Evolutionary conservation across 2,888 invertebrate species (phyloP), one percentile per base, ranked within the genome.

Genomic region (Dynastes grantii): DNA sequence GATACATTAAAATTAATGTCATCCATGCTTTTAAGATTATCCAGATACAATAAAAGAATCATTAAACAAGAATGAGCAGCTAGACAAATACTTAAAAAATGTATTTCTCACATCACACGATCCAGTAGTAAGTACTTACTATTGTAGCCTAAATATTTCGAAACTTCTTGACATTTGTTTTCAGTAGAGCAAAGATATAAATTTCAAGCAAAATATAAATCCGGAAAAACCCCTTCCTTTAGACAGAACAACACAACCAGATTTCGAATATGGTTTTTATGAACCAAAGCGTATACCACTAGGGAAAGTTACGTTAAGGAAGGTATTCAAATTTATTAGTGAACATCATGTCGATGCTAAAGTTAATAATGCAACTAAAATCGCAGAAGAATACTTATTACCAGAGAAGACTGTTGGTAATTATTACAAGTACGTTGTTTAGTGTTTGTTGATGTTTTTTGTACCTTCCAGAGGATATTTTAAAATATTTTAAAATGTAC

Each of bases 81-180:
- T 95, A 11, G 92, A 95, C 84, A 88, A 90, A 51, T 89, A 93
- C 85, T 89, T 96, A 79, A 94, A 92, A 88, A 90, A 92, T 86
- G 93, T 96, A 89, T 96, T 92, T 91, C 94, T 96, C 86, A 92
- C 91, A 76, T 94, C 95, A 0, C 85, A 90, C 76, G 93, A 93
- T 77, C 88, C 88, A 77, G 71, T 63, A 63, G 83, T 83, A 81
- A 70, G 78, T 76, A 32, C 40, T 37, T 80, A 29, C 32, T 76
- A 55, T 76, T 76, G 40, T 73, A 45, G 58, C 65, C 55, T 71
- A 51, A 78, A 55, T 53, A 51, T 53, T 53, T 70, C 71, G 53
- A 53, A 32, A 65, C 55, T 55, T 78, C 55, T 76, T 77, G 45
- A 22, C 58, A 16, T 67, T 76, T 77, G 79, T 78, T 73, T 79